Conservation (phyloP, 2,888 invertebrate species). For the Stictocephala bisonia region DNA sequence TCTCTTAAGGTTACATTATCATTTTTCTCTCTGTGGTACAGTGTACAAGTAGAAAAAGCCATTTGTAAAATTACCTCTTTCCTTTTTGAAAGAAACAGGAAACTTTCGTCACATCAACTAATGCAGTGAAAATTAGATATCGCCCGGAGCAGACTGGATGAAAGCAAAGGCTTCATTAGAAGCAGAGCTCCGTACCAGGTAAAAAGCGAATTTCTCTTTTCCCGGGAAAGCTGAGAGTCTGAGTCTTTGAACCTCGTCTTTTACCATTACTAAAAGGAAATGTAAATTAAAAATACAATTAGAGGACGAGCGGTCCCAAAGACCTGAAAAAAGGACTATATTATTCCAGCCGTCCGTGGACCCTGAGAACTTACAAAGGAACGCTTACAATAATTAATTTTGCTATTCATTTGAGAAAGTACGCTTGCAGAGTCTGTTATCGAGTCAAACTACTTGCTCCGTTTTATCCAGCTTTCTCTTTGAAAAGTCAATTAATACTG, state of each 20-base stretch:
- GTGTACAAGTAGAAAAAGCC: too few species aligned
- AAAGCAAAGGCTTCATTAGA: slow-evolving; percentile 27
- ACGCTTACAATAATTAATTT: slow-evolving; percentile 36
- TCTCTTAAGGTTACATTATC: too few species aligned
- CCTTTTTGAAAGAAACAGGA: background rate
- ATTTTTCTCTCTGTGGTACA: too few species aligned
- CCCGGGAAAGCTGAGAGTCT: slow-evolving; percentile 16
- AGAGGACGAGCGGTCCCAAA: slow-evolving; percentile 29
- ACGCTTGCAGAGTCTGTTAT: too few species aligned
- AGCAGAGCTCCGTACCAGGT: background rate
- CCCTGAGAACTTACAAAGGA: slow-evolving; percentile 3
- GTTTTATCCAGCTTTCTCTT: too few species aligned
- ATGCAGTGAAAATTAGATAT: slow-evolving; percentile 33
- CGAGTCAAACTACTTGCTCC: too few species aligned
- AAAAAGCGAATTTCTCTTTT: slow-evolving; percentile 33
- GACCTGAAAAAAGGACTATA: slow-evolving; percentile 37
- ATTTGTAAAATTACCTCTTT: too few species aligned
- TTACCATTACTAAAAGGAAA: slow-evolving; percentile 37
- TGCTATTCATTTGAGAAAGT: slow-evolving; percentile 13
- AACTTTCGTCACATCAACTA: slow-evolving; percentile 4
- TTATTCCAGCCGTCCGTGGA: slow-evolving; percentile 9
- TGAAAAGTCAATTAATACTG: too few species aligned
- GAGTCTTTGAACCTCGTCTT: slow-evolving; percentile 35
- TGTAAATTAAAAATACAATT: slow-evolving; percentile 42
- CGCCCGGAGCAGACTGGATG: slow-evolving; percentile 8